Conservation (phyloP, 2,113 vertebrate genomes). For the Caretta caretta region DNA sequence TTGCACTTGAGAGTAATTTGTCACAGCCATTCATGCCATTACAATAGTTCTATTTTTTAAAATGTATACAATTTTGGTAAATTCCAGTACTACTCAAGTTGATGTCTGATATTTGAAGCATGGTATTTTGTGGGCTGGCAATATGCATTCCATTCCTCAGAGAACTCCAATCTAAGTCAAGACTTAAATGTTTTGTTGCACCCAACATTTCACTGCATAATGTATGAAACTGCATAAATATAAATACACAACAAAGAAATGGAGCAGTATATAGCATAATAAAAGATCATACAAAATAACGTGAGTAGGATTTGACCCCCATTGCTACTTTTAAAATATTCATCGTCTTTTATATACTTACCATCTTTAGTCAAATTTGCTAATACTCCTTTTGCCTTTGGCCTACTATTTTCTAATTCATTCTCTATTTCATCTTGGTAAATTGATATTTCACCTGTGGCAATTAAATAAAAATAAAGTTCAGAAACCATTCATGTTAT, state of each 20-base stretch:
- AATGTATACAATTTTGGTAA: background rate
- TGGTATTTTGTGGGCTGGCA: background rate
- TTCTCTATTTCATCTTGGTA: conserved; percentile 96
- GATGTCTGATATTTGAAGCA: background rate
- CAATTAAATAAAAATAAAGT: conserved; percentile 21
- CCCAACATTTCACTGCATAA: background rate
- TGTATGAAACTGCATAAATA: background rate
- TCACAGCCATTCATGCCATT: background rate
- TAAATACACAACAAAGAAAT: background rate
- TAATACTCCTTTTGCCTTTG: conserved; percentile 89
- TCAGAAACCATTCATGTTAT: background rate
- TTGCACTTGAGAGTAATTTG: background rate
- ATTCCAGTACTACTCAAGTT: background rate
- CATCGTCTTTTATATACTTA: conserved; percentile 68
- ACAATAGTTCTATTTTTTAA: background rate
- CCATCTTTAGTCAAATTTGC: conserved; percentile 86
- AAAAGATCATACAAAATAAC: background rate
- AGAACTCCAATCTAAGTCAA: background rate
- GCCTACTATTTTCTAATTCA: conserved; percentile 90
- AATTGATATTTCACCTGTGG: conserved; percentile 90
- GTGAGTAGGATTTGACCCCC: background rate
- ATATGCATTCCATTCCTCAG: background rate
- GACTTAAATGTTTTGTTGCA: background rate
- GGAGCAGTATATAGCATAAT: background rate
- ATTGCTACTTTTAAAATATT: background rate